These are phyloP conservation scores for Lasioglossum malachurum DNA, from an alignment of 2,888 invertebrate genomes.

Conservation along the genomic window DNA sequence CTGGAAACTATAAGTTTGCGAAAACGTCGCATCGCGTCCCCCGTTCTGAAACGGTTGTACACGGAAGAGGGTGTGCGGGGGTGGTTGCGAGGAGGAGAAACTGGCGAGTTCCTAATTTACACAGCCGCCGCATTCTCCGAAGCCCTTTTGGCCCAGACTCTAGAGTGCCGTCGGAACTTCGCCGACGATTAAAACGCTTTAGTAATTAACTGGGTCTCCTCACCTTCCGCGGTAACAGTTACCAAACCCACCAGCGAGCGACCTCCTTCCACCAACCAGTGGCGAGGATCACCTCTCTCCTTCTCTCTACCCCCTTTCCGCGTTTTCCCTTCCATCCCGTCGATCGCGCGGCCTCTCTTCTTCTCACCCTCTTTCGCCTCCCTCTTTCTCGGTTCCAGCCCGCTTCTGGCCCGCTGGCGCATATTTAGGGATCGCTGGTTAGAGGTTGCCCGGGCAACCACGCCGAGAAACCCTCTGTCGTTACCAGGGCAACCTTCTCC, in stretches of 20 bases:
- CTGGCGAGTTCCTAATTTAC: conserved; percentile 83
- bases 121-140: conserved; percentile 78
- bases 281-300: conserved; percentile 31
- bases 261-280: conserved; percentile 48
- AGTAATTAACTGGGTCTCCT: conserved; percentile 85
- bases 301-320: not conserved
- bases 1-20: conserved; percentile 9
- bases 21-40: conserved; percentile 6
- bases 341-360: conserved; percentile 20
- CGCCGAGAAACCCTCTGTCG: conserved; percentile 76
- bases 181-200: conserved; percentile 85
- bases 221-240: conserved; percentile 83
- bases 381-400: conserved; percentile 33
- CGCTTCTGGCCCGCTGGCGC: conserved; percentile 62
- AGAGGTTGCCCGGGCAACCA: conserved; percentile 80
- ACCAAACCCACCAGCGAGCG: conserved; percentile 66
- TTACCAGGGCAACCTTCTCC: conserved; percentile 82
- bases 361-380: conserved; percentile 39
- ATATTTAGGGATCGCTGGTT: conserved; percentile 78
- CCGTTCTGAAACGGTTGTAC: not conserved
- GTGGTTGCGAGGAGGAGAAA: conserved; percentile 67
- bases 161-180: conserved; percentile 81
- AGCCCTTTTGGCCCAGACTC: conserved; percentile 73
- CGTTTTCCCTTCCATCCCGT: conserved; percentile 5
- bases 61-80: not conserved